phyloP scores from a whole-genome alignment of 2,113 vertebrate genomes.

The Lonchura striata region DNA sequence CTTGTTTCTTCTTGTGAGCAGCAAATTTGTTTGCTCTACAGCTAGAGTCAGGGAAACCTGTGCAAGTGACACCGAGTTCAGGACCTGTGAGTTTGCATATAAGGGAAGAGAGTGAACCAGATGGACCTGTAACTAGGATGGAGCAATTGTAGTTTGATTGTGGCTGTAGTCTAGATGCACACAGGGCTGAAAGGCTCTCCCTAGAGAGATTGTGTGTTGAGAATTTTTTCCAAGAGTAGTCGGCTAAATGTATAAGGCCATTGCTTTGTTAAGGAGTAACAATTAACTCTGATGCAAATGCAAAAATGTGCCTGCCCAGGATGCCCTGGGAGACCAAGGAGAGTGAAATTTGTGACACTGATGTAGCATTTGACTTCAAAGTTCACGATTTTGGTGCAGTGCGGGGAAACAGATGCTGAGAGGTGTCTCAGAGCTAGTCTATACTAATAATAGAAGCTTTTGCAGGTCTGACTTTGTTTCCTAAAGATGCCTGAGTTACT shows the following conservation, averaged over 20 bases:
- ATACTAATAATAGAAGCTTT: not conserved
- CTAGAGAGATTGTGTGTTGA: not conserved
- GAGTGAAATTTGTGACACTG: not conserved
- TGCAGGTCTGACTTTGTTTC: not conserved
- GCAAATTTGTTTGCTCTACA: not conserved
- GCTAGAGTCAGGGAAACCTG: not conserved
- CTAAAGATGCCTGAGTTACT: not conserved
- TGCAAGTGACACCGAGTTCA: not conserved
- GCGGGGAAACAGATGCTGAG: not conserved
- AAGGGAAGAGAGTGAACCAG: not conserved
- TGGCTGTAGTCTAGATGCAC: not conserved
- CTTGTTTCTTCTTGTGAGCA: not conserved
- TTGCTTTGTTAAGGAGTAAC: not conserved
- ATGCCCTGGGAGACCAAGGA: not conserved
- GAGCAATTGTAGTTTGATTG: not conserved
- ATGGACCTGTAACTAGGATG: not conserved
- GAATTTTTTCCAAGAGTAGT: not conserved
- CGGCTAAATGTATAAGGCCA: not conserved
- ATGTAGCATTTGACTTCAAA: not conserved
- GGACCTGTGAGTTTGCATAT: not conserved
- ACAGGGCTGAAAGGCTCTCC: not conserved
- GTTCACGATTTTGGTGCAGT: not conserved
- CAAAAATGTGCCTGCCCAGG: not conserved
- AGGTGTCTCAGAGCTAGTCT: not conserved
- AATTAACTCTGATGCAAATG: not conserved